Percentiles rank a stretch among this genome's conserved stretches.
phyloP scores from a whole-genome alignment of 2,888 invertebrate genomes.

The Coenonympha glycerion region DNA sequence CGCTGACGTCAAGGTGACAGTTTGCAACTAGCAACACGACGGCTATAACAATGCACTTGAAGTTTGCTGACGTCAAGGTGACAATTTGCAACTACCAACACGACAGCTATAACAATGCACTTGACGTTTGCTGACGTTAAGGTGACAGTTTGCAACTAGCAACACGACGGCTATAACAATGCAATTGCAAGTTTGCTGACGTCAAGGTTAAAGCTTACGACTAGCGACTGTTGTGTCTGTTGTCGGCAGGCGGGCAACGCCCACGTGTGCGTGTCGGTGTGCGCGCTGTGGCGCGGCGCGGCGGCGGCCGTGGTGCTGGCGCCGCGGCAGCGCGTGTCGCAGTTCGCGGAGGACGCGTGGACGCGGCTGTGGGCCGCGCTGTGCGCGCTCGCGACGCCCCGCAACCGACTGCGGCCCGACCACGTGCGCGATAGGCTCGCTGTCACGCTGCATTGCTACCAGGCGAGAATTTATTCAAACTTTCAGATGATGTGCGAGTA shows the following conservation, averaged over 20 bases:
- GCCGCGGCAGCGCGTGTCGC: conserved; percentile 88
- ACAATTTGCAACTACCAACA: no score
- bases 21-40: no score
- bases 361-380: conserved; percentile 86
- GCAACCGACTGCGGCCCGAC: conserved; percentile 77
- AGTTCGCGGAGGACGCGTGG: conserved; percentile 88
- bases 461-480: conserved; percentile 59
- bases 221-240: no score
- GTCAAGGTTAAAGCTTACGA: not conserved
- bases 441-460: conserved; percentile 88
- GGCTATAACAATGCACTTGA: no score
- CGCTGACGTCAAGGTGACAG: conserved; percentile 77
- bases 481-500: no score
- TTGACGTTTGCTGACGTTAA: no score
- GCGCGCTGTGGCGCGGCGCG: conserved; percentile 86
- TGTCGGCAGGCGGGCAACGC: no score
- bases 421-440: conserved; percentile 86
- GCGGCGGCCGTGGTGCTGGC: conserved; percentile 83
- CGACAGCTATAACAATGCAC: no score
- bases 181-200: no score
- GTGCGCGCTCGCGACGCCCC: conserved; percentile 66
- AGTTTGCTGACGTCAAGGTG: not conserved
- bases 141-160: no score
- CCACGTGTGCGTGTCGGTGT: conserved; percentile 79
- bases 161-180: no score